Evolutionary conservation across 2,113 vertebrate species (phyloP), one percentile per base, ranked within the genome.

Genomic region (Accipiter virgatus): DNA sequence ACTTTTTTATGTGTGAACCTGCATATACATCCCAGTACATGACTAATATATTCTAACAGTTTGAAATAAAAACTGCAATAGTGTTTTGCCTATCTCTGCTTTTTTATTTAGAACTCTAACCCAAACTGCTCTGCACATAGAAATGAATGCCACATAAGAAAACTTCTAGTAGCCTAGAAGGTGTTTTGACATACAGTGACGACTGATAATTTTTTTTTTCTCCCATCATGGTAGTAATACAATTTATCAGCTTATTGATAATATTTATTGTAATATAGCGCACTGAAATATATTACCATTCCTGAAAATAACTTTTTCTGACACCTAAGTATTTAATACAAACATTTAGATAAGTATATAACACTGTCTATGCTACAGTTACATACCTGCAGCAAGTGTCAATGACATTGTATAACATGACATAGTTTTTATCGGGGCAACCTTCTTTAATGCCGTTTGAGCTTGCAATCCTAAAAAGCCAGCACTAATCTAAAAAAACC

Each of bases 401-500:
- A 70, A 40, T 50, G 83, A 67, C 90, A 75, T 95, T 90, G 96
- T 95, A 83, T 93, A 96, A 97, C 81, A 81, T 42, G 87, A 89
- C 84, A 85, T 5, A 86, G 45, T 88, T 91, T 96, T 73, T 86
- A 94, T 86, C 53, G 91, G 90, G 89, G 67, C 84, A 96, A 84
- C 73, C 80, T 84, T 50, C 86, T 75, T 93, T 97, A 98, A 98
- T 78, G 67, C 72, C 16, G 3, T 81, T 91, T 94, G 86, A 96
- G 94, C 90, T 85, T 53, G 48, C 93, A 97, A 97, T 97, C 94
- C 90, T 53, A 84, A 96, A 95, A 95, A 98, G 92, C 87, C 91
- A 96, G 74, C 71, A 90, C 85, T 98, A 98, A 98, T 98, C 97
- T 97, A 97, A 96, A 93, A 83, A 71, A 86, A 47, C 82, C 66